phyloP scores from a whole-genome alignment of 1,140 invertebrate species.

The Panagrolaimus sp. region DNA sequence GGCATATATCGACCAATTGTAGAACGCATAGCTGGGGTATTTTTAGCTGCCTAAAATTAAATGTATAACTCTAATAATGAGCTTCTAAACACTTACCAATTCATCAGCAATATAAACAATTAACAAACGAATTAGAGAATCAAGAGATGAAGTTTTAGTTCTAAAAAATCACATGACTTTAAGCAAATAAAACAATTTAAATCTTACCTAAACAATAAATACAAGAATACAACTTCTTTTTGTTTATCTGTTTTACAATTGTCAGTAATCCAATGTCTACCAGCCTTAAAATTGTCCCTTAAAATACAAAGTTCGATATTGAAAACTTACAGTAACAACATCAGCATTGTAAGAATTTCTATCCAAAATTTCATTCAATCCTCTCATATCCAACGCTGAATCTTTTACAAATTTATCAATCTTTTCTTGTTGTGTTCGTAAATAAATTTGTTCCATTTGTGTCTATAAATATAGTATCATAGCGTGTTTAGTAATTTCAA shows the following conservation, averaged over 20 bases:
- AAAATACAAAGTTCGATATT: background rate
- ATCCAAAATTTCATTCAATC: background rate
- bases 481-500: background rate
- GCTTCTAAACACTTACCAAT: background rate
- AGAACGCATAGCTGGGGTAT: background rate
- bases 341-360: background rate
- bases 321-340: background rate
- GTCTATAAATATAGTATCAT: background rate
- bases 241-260: background rate
- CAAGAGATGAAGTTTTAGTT: background rate
- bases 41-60: background rate
- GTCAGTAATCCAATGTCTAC: background rate
- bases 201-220: constrained; percentile 10
- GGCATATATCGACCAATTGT: background rate
- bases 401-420: background rate
- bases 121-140: background rate
- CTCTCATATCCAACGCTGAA: background rate
- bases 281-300: background rate
- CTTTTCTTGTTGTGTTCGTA: background rate
- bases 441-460: background rate
- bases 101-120: background rate
- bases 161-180: background rate
- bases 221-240: background rate
- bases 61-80: too few species aligned
- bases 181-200: background rate